Evolutionary conservation across 1,140 invertebrate species (phyloP), one percentile per base, ranked within the genome.

Genomic region (Hypsibius dujardini): DNA sequence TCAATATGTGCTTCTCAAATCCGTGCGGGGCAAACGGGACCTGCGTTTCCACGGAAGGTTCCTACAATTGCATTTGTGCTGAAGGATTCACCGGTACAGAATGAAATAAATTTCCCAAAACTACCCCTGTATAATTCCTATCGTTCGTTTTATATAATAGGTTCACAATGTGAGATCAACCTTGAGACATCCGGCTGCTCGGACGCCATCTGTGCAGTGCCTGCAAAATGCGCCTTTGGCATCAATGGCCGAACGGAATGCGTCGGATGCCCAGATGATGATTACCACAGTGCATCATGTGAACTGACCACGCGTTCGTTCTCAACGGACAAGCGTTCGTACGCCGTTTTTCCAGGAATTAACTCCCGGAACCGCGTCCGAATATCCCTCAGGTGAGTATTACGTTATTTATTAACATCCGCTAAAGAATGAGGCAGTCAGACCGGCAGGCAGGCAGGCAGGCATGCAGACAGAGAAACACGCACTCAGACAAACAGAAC

Each of bases 41-140:
- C n/a, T n/a, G n/a, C n/a, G n/a, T n/a, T n/a, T n/a, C n/a, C n/a
- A n/a, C n/a, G n/a, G n/a, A n/a, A n/a, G n/a, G n/a, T n/a, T n/a
- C n/a, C n/a, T n/a, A n/a, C n/a, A n/a, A n/a, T n/a, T n/a, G n/a
- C n/a, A n/a, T n/a, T n/a, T n/a, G n/a, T n/a, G n/a, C n/a, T n/a
- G n/a, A n/a, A n/a, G n/a, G n/a, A n/a, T n/a, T n/a, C n/a, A n/a
- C n/a, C n/a, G n/a, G n/a, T n/a, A n/a, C n/a, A n/a, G n/a, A n/a
- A n/a, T n/a, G n/a, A n/a, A n/a, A n/a, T n/a, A 3, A 92, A 90
- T 46, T 86, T 95, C 1, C 87, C 90, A 81, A 87, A 88, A 79
- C 77, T 74, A 74, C 15, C 60, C 46, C 2, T 40, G 71, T 40
- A 2, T 28, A n/a, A 47, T 70, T 46, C 72, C 70, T 59, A 73